A percentile compares a stretch with the other conserved stretches of the same genome.
These are phyloP conservation scores for Phyllostomus hastatus DNA, from an alignment of 2,113 vertebrate species.

Conservation along the genomic window DNA sequence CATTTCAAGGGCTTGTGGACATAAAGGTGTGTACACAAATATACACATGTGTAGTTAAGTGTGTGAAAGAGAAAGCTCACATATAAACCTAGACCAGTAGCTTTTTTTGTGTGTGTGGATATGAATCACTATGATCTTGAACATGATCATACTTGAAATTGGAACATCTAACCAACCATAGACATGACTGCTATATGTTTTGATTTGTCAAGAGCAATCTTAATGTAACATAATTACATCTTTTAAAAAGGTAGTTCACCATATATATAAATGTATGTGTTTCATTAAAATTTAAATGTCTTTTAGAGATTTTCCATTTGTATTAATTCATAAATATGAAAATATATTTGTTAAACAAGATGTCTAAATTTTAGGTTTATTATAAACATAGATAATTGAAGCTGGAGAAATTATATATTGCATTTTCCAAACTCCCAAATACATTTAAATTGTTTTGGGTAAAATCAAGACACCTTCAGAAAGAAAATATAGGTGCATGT, in stretches of 20 bases:
- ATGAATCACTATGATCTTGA: not conserved
- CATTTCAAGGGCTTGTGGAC: not conserved
- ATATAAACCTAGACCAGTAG: not conserved
- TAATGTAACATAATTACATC: not conserved
- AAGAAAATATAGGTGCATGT: not conserved
- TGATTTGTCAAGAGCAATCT: not conserved
- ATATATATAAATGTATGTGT: not conserved
- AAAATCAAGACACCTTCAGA: not conserved
- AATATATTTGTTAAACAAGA: not conserved
- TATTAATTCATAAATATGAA: conserved; percentile 4
- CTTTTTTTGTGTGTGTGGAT: not conserved
- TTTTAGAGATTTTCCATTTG: not conserved
- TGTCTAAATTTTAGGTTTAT: not conserved
- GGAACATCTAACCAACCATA: not conserved
- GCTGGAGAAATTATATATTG: not conserved
- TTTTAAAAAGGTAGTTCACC: not conserved
- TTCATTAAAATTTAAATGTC: not conserved
- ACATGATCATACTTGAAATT: not conserved
- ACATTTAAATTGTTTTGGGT: not conserved
- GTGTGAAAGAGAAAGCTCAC: not conserved
- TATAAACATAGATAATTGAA: not conserved
- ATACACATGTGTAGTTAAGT: not conserved
- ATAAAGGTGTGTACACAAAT: not conserved
- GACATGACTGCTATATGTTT: not conserved
- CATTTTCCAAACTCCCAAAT: not conserved